Percentiles rank a stretch among this genome's conserved stretches.
These are phyloP conservation scores for Pachliopta kotzebuea DNA, from an alignment of 2,888 invertebrate species.

Conservation along the genomic window DNA sequence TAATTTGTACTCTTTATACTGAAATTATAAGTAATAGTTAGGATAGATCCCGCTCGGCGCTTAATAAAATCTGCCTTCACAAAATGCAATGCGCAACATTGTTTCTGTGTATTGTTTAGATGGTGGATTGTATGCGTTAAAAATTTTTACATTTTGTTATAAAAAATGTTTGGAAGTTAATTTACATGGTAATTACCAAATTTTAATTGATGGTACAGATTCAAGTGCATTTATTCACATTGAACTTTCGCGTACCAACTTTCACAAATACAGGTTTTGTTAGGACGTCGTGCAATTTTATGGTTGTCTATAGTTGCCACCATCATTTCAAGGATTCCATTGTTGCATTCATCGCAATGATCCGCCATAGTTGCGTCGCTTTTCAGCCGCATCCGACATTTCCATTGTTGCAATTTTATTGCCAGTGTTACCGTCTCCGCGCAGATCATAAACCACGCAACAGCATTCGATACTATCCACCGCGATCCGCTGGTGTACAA, in stretches of 20 bases:
- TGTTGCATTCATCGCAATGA: conserved; percentile 77
- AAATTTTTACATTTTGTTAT: no score
- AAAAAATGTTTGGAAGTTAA: no score
- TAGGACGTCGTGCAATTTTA: conserved; percentile 58
- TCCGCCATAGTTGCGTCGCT: conserved; percentile 69
- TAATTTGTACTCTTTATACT: conserved; percentile 31
- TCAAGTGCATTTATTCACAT: conserved; percentile 17
- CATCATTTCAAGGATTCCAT: conserved; percentile 72
- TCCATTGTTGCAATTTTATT: conserved; percentile 79
- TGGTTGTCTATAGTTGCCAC: conserved; percentile 71
- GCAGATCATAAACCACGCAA: conserved; percentile 72
- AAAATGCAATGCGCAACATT: conserved; percentile 6
- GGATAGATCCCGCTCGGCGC: background rate
- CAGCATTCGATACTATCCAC: conserved; percentile 71
- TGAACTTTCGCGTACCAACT: conserved; percentile 18
- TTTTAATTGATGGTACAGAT: background rate
- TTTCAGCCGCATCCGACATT: conserved; percentile 74
- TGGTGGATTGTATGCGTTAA: background rate
- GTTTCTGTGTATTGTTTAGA: background rate
- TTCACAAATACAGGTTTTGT: conserved; percentile 44
- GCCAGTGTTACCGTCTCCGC: conserved; percentile 76
- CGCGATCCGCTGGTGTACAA: conserved; percentile 55
- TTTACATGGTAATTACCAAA: no score
- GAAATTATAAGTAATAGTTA: conserved; percentile 24
- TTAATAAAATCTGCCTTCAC: conserved; percentile 13